Base-by-base conservation (phyloP, 1,140 invertebrate genomes). In the Hylaeus anthracinus region DNA sequence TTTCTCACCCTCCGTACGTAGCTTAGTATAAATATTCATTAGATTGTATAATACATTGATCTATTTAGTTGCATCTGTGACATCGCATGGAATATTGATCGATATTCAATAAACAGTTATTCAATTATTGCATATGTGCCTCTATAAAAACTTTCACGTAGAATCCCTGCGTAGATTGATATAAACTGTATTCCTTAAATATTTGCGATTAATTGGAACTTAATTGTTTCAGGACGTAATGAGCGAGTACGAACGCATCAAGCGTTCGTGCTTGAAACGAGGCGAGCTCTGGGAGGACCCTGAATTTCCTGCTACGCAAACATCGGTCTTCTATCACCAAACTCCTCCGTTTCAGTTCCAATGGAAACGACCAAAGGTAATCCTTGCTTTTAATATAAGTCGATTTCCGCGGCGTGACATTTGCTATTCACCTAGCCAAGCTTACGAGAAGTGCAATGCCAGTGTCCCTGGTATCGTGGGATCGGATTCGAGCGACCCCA, bases 271-370 rank as follows among this genome's bases (percentile, higher is more conserved):
- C 93, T 94, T 97, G 89, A 96, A 97, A 93, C 95, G 95, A 77
- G 96, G 95, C 10, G 95, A 97, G 91, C 94, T 98, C n/a, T 98
- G 97, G 97, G 97, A 98, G 93, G 98, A 98, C 93, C 96, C 97
- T 1, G 97, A 98, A 91, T 98, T 98, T 93, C 96, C 97, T 9
- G 97, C 97, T 0, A 96, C 95, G 0, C 97, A 98, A 91, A 94
- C 96, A 1, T 98, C 97, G 1, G 97, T 98, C 4, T 98, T 98
- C 91, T 98, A 98, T 90, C 97, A 98, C 92, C 97, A 98, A 92
- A 98, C 97, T 39, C 97, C 97, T 15, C 97, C 97, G 2, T 98
- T 98, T 93, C 96, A 97, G 84, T 98, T 98, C 91, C 95, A 96
- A 81, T 98, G 98, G 97, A 98, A 97, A 91, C 94, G 98, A 89